Conservation (phyloP, 2,888 invertebrate species). For the Idaea aversata region DNA sequence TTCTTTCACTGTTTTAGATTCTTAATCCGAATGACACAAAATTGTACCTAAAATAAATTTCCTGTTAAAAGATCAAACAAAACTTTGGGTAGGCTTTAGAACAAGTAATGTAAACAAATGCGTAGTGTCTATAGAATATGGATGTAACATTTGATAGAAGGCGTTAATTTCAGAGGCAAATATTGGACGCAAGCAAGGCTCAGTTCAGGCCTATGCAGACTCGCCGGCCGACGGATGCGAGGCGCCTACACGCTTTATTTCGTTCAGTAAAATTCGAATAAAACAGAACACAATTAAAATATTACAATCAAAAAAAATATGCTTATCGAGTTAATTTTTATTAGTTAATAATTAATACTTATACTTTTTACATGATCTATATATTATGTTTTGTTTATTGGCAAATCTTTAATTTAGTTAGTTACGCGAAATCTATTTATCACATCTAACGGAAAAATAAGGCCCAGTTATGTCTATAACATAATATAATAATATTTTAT, state of each 20-base stretch:
- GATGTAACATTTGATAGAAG: slow-evolving; percentile 71
- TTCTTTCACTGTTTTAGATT: slow-evolving; percentile 46
- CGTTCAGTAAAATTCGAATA: background rate
- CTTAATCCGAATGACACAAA: slow-evolving; percentile 70
- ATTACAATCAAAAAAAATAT: background rate
- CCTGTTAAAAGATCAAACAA: slow-evolving; percentile 74
- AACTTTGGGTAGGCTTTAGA: slow-evolving; percentile 48
- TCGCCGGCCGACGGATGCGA: slow-evolving; percentile 1
- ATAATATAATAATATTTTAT: too few species aligned
- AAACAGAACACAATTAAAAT: background rate
- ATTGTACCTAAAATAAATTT: slow-evolving; percentile 78
- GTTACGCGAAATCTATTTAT: background rate
- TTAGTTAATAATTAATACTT: background rate
- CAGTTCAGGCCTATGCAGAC: slow-evolving; percentile 8
- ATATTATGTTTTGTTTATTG: background rate
- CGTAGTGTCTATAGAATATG: slow-evolving; percentile 66
- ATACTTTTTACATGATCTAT: background rate
- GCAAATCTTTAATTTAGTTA: background rate
- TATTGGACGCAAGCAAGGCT: slow-evolving; percentile 20
- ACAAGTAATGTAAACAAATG: slow-evolving; percentile 65
- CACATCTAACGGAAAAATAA: too few species aligned
- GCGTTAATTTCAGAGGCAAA: slow-evolving; percentile 64
- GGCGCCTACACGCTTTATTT: slow-evolving; percentile 4
- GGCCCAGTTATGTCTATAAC: too few species aligned
- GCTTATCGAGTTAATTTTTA: background rate